Percentiles rank a stretch among this genome's conserved stretches.
These are phyloP conservation scores for Mechanitis messenoides DNA, from an alignment of 2,888 invertebrate species.

Conservation along the genomic window DNA sequence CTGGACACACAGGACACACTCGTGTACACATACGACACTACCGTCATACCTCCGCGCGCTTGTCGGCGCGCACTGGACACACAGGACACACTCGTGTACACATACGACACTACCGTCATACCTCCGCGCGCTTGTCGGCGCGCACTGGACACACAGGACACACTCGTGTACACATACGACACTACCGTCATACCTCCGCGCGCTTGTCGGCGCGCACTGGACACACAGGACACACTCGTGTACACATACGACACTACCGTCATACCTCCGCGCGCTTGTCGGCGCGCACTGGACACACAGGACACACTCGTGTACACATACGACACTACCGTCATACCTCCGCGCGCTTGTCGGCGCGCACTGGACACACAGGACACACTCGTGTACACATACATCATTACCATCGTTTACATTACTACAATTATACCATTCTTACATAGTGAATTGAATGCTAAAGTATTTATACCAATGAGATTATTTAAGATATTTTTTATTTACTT, in stretches of 20 bases:
- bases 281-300: slow-evolving; percentile 83
- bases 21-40: too few species aligned
- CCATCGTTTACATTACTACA: too few species aligned
- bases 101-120: too few species aligned
- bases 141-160: too few species aligned
- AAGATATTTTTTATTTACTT: too few species aligned
- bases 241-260: too few species aligned
- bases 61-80: slow-evolving; percentile 91
- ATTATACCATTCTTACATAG: too few species aligned
- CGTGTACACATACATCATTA: too few species aligned
- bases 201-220: slow-evolving; percentile 96
- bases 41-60: slow-evolving; percentile 83
- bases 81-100: background rate
- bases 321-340: slow-evolving; percentile 66
- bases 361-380: slow-evolving; percentile 60
- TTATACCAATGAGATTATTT: too few species aligned
- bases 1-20: slow-evolving; percentile 60
- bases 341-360: slow-evolving; percentile 95
- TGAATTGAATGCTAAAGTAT: too few species aligned
- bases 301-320: background rate
- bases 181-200: slow-evolving; percentile 77
- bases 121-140: too few species aligned
- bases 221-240: background rate
- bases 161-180: too few species aligned
- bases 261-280: slow-evolving; percentile 91